Conservation (phyloP, 2,113 vertebrate species). For the Carlito syrichta region DNA sequence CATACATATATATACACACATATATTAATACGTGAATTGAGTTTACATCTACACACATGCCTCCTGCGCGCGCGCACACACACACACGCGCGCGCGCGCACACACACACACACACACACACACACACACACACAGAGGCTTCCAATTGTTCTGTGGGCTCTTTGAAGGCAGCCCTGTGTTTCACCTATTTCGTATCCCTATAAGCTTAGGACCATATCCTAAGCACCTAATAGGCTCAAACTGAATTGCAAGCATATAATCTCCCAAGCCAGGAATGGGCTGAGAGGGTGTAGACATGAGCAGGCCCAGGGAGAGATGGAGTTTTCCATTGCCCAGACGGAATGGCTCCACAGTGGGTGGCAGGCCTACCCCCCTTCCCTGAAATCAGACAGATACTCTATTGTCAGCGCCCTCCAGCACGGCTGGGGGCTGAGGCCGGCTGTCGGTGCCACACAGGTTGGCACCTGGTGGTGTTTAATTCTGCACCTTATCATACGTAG, state of each 20-base stretch:
- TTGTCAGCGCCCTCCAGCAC: neutral
- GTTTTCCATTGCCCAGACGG: neutral
- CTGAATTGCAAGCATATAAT: neutral
- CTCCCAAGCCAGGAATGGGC: neutral
- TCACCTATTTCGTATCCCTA: neutral
- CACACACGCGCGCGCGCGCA: neutral
- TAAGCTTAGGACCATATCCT: neutral
- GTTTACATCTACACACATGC: neutral
- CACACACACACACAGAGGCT: neutral
- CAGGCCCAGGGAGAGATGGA: neutral
- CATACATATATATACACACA: accelerated
- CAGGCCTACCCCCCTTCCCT: neutral
- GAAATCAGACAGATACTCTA: neutral
- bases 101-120: neutral
- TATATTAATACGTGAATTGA: neutral
- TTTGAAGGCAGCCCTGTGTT: neutral
- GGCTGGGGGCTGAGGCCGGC: neutral
- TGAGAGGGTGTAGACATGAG: neutral
- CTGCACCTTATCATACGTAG: neutral
- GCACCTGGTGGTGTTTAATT: conserved; percentile 44
- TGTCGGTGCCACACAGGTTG: conserved; percentile 20
- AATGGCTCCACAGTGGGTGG: neutral
- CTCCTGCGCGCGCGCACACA: neutral
- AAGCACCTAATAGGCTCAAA: neutral
- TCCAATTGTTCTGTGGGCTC: neutral